Evolutionary conservation across 2,797 vertebrate genomes (phyloP), one percentile per base, ranked within the genome.

Genomic region (Lacerta bilineata): DNA sequence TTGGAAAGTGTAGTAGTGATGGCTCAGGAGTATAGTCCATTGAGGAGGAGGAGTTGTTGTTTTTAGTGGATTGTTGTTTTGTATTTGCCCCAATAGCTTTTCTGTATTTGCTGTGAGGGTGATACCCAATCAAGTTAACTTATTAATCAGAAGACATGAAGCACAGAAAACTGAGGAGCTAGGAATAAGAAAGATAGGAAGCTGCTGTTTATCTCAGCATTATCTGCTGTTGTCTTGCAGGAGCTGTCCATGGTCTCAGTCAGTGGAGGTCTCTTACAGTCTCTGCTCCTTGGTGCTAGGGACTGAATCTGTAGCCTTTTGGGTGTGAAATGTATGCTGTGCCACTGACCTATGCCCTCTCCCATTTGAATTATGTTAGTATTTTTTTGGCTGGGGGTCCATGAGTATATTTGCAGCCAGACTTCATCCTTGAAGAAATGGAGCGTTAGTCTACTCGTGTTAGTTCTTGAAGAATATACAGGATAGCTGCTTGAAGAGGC

Each of bases 121-220:
- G 39, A 43, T 50, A 29, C 11, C 33, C 29, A 75, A 11, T 11
- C 41, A 87, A 83, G 23, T 36, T 76, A 39, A n/a, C 17, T 66
- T 66, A 43, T 64, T 43, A 76, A 76, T 46, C 25, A 68, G 61
- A 66, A 68, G 41, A 39, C 80, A 83, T 83, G 79, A 64, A 74
- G 41, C 50, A 23, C 36, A 55, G 33, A 55, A 74, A 87, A 66
- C 9, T 66, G 39, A 66, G 3, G 29, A 17, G 7, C 43, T 64
- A 18, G 69, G 55, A 83, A 66, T 29, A 74, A 86, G 33, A 17
- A 86, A 61, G 43, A 79, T 23, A 7, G 75, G 84, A 68, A 69
- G 43, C 15, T 71, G 64, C n/a, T 55, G 33, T 20, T 33, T 23
- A 25, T 25, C 8, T 13, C 18, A 72, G 43, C 29, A 83, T 43